phyloP scores from a whole-genome alignment of 2,888 invertebrate genomes.

The Halocaridina rubra region DNA sequence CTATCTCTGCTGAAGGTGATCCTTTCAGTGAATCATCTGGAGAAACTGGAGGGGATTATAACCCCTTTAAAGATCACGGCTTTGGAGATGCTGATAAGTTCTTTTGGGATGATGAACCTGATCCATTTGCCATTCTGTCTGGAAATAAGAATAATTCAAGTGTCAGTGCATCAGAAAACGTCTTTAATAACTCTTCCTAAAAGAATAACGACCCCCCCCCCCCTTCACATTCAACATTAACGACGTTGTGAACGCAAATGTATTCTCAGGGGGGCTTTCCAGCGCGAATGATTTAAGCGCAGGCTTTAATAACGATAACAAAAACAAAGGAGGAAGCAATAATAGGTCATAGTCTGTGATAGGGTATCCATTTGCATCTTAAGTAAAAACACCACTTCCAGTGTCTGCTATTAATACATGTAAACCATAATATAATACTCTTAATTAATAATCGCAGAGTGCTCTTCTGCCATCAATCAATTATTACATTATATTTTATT shows the following conservation, averaged over 20 bases:
- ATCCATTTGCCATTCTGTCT: constrained; percentile 42
- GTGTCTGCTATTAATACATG: too few relatives aligned
- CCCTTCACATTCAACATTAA: not conserved
- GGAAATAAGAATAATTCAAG: constrained; percentile 22
- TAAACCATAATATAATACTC: too few relatives aligned
- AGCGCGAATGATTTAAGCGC: not conserved
- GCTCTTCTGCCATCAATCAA: too few relatives aligned
- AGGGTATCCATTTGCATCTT: constrained; percentile 52
- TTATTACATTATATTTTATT: too few relatives aligned
- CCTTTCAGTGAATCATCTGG: constrained; percentile 23
- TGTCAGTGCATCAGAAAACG: constrained; percentile 9
- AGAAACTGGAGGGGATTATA: constrained; percentile 51
- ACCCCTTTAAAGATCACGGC: constrained; percentile 60
- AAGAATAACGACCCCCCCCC: not conserved
- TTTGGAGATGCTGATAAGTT: constrained; percentile 59
- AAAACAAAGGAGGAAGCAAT: constrained; percentile 7
- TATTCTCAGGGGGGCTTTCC: constrained; percentile 10
- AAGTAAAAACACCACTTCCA: constrained; percentile 38
- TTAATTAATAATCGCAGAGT: too few relatives aligned
- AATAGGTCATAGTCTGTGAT: constrained; percentile 60
- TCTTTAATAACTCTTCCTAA: not conserved
- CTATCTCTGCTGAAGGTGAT: constrained; percentile 30
- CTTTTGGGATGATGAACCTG: constrained; percentile 63
- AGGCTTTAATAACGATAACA: not conserved
- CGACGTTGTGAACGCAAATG: constrained; percentile 26